Percentiles rank a stretch among this genome's conserved stretches.
phyloP scores from a whole-genome alignment of 2,888 invertebrate species.

The Myopa testacea region DNA sequence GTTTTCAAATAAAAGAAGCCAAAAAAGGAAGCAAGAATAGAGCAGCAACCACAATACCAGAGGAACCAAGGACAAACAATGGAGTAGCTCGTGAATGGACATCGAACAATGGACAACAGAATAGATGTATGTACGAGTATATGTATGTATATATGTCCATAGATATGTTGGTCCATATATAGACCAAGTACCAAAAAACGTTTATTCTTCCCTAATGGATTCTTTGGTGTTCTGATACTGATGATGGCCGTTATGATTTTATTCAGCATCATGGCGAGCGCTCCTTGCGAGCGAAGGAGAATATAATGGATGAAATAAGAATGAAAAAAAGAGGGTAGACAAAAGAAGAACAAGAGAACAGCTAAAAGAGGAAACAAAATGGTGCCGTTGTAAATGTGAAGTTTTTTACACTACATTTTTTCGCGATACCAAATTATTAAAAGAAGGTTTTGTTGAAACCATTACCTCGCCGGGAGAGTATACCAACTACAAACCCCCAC shows the following conservation, averaged over 20 bases:
- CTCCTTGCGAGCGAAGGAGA: background rate
- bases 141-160: background rate
- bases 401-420: constrained; percentile 13
- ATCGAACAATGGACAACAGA: background rate
- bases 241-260: background rate
- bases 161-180: background rate
- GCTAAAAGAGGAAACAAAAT: background rate
- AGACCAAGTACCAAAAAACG: constrained; percentile 5
- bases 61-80: background rate
- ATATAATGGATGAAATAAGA: background rate
- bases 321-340: background rate
- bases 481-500: no score
- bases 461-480: background rate
- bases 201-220: constrained; percentile 37
- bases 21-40: background rate
- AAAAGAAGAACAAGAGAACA: background rate
- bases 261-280: constrained; percentile 1
- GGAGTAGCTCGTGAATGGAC: background rate
- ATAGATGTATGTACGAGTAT: no score
- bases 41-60: background rate
- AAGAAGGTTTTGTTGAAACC: constrained; percentile 19
- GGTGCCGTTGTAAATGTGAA: constrained; percentile 26
- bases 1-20: no score
- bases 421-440: constrained; percentile 26
- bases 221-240: constrained; percentile 6